Base-by-base conservation (phyloP, 2,888 invertebrate genomes). In the Thereva nobilitata region DNA sequence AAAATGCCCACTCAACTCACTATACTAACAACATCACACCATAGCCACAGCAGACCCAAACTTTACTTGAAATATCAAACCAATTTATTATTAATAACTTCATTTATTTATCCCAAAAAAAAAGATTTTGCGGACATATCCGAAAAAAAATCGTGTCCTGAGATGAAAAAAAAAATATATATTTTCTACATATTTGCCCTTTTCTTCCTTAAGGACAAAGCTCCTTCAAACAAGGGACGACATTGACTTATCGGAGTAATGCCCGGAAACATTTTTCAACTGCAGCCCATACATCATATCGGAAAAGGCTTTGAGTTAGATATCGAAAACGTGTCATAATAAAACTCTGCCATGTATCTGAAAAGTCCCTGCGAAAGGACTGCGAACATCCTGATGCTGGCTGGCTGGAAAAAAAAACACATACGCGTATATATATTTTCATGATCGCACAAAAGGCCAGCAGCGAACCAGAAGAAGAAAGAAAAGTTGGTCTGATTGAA, bases 401-500 rank as follows among this genome's bases (percentile, higher is more conserved):
- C 9, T 6, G 6, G 23, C 12, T 0, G 42, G 40, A 54, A 5
- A 9, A 9, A 10, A 9, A 35, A 34, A 35, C 40, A 23, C 23
- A 23, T 23, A 23, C 23, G 23, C 23, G 23, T 23, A 23, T 2
- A 23, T n/a, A 23, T 23, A 23, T 23, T 23, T 23, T 23, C 23
- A 23, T 23, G 23, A 23, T 23, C 23, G 23, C 23, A 23, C 57
- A 57, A 37, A 35, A 45, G n/a, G 35, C 6, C 1, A 2, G 37
- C 4, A 6, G 7, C 34, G 5, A 57, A 35, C 45, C 35, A n/a
- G 12, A n/a, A 57, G 45, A 40, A 42, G 49, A 55, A 50, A 61
- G 61, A 61, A 61, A 61, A 61, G 61, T 61, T 50, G 61, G 59
- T 64, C 69, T 67, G 69, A 69, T 69, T 69, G 69, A 69, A 69